Evolutionary conservation across 2,888 invertebrate genomes (phyloP).

Genomic region (Kuschelorhynchus macadamiae): DNA sequence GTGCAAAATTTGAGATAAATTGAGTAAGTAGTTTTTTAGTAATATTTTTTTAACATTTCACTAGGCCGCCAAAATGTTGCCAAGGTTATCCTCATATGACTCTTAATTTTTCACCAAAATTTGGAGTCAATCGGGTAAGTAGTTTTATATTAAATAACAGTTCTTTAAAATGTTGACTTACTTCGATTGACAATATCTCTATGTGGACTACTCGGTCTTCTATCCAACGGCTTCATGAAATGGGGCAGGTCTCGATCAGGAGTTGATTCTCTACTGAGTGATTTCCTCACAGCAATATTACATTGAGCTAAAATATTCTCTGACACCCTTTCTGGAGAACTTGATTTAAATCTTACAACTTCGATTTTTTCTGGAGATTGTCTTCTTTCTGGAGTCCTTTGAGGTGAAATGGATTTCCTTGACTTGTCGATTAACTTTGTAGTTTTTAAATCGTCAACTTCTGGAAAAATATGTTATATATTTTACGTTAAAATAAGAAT

Average conservation of each 20-base stretch:
- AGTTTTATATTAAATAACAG: too few relatives aligned
- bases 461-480: neutral
- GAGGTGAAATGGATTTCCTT: conserved; percentile 39
- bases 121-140: too few relatives aligned
- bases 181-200: conserved; percentile 46
- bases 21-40: too few relatives aligned
- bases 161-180: too few relatives aligned
- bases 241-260: conserved; percentile 60
- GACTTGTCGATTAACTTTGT: conserved; percentile 24
- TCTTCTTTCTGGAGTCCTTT: conserved; percentile 42
- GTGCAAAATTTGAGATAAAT: too few relatives aligned
- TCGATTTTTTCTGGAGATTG: conserved; percentile 39
- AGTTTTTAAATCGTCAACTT: too few relatives aligned
- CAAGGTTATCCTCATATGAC: too few relatives aligned
- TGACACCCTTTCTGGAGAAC: conserved; percentile 47
- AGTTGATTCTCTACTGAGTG: conserved; percentile 37
- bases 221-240: conserved; percentile 65
- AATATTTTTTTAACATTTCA: too few relatives aligned
- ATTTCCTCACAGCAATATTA: conserved; percentile 7
- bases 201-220: conserved; percentile 56
- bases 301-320: conserved; percentile 9
- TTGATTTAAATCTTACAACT: conserved; percentile 43
- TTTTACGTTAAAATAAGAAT: neutral
- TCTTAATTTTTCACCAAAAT: too few relatives aligned
- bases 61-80: too few relatives aligned